Percentiles rank a stretch among this genome's conserved stretches.
phyloP scores from a whole-genome alignment of 2,113 vertebrate species.

The Forbesichthys agassizii region DNA sequence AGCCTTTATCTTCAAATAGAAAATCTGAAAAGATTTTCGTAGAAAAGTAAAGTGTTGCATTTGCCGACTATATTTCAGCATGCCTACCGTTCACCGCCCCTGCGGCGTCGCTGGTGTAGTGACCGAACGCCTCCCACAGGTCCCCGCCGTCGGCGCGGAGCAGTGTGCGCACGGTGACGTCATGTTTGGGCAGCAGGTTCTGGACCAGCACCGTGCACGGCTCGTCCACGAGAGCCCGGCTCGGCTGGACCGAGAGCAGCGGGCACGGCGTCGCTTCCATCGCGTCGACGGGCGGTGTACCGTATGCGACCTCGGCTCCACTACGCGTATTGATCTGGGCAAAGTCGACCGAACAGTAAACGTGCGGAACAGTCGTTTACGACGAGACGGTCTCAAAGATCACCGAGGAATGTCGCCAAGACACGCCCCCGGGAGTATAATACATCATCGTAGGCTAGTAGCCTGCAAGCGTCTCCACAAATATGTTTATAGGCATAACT shows the following conservation, averaged over 20 bases:
- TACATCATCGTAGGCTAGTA: no score
- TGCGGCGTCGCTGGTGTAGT: constrained; percentile 47
- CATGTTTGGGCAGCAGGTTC: constrained; percentile 30
- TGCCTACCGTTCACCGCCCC: constrained; percentile 60
- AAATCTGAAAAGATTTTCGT: not conserved
- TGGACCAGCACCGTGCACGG: constrained; percentile 57
- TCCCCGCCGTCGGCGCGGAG: constrained; percentile 62
- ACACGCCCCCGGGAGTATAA: no score
- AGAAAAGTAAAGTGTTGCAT: not conserved
- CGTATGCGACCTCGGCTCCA: no score
- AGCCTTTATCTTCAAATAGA: no score
- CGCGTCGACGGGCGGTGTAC: no score
- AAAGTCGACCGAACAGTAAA: no score
- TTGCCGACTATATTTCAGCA: not conserved
- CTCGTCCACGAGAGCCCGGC: constrained; percentile 67
- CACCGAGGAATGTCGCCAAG: no score
- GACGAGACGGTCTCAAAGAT: no score
- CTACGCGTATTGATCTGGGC: no score
- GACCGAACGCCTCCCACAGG: constrained; percentile 70
- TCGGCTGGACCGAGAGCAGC: constrained; percentile 58
- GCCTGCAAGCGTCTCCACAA: no score
- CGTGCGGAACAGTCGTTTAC: no score
- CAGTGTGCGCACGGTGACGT: constrained; percentile 57
- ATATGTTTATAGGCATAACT: no score
- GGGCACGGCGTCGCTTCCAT: constrained; percentile 46